Percentiles rank a stretch among this genome's conserved stretches.
Conservation (phyloP, 2,888 invertebrate species). For the Synanthedon andrenaeformis region DNA sequence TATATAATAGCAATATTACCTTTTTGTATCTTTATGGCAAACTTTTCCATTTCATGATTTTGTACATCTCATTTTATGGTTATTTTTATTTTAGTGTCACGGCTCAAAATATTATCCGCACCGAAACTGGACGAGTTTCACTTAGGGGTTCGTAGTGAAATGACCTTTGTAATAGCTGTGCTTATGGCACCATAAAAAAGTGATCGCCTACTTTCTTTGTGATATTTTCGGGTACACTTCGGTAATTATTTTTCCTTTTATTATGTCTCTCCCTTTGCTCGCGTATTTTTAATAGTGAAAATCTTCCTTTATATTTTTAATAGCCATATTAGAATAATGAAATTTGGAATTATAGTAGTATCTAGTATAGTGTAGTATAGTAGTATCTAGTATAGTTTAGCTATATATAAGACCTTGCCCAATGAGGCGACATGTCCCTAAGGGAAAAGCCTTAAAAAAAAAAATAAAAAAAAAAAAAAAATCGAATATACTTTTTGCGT, state of each 20-base stretch:
- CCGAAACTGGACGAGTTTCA: constrained; percentile 20
- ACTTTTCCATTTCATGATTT: constrained; percentile 26
- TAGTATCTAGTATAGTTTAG: no score
- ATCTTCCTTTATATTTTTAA: no score
- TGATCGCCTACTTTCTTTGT: constrained; percentile 31
- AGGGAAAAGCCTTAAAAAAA: no score
- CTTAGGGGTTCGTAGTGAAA: constrained; percentile 35
- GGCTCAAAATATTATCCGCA: constrained; percentile 40
- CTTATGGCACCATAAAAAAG: constrained; percentile 49
- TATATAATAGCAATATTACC: no score
- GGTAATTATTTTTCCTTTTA: background rate
- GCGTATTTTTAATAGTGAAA: background rate
- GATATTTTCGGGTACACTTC: constrained; percentile 18
- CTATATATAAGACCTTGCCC: no score
- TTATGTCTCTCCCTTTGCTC: background rate
- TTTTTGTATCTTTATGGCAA: constrained; percentile 12
- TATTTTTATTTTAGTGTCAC: constrained; percentile 59
- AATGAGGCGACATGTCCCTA: no score
- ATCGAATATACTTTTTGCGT: no score
- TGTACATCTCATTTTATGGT: constrained; percentile 36
- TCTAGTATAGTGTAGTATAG: no score
- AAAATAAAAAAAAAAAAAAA: no score
- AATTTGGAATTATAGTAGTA: no score
- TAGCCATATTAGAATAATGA: no score
- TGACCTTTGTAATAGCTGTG: constrained; percentile 41